Evolutionary conservation across 1,140 invertebrate genomes (phyloP).

Genomic region (Brachionus koreanus): DNA sequence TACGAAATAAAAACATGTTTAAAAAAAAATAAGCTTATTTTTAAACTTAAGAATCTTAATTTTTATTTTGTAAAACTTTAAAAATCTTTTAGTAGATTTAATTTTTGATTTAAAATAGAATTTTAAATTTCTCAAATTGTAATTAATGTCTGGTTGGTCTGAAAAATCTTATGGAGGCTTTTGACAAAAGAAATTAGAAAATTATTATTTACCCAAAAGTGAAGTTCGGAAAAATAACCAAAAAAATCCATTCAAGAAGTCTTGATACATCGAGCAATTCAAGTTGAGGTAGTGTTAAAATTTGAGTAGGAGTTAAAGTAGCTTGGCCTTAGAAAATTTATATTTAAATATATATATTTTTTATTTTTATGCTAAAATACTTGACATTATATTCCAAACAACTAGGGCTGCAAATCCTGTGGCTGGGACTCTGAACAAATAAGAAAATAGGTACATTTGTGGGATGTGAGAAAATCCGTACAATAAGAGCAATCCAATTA

Average conservation of each 20-base stretch:
- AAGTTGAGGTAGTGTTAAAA: slow-evolving; percentile 52
- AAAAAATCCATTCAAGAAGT: slow-evolving; percentile 53
- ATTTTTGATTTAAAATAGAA: too few relatives aligned
- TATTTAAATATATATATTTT: neutral
- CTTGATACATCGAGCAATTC: slow-evolving; percentile 48
- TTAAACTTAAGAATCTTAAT: too few relatives aligned
- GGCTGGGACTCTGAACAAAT: slow-evolving; percentile 54
- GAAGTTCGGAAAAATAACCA: slow-evolving; percentile 55
- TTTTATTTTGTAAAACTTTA: too few relatives aligned
- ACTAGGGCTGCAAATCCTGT: slow-evolving; percentile 56
- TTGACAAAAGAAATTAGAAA: neutral
- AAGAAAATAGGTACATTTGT: slow-evolving; percentile 54
- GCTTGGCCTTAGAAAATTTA: slow-evolving; percentile 51
- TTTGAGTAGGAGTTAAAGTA: slow-evolving; percentile 50
- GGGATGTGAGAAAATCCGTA: slow-evolving; percentile 58
- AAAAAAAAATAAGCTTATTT: too few relatives aligned
- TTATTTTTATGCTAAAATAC: neutral
- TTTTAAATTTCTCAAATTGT: too few relatives aligned
- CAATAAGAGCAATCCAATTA: slow-evolving; percentile 45
- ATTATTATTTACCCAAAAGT: slow-evolving; percentile 49
- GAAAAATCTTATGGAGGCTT: too few relatives aligned
- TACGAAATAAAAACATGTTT: too few relatives aligned
- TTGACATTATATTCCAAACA: slow-evolving; percentile 39
- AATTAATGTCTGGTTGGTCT: too few relatives aligned
- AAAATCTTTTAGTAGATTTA: too few relatives aligned